Percentiles rank a stretch among this genome's conserved stretches.
phyloP scores from a whole-genome alignment of 2,888 invertebrate species.

The Lissonota sp. region DNA sequence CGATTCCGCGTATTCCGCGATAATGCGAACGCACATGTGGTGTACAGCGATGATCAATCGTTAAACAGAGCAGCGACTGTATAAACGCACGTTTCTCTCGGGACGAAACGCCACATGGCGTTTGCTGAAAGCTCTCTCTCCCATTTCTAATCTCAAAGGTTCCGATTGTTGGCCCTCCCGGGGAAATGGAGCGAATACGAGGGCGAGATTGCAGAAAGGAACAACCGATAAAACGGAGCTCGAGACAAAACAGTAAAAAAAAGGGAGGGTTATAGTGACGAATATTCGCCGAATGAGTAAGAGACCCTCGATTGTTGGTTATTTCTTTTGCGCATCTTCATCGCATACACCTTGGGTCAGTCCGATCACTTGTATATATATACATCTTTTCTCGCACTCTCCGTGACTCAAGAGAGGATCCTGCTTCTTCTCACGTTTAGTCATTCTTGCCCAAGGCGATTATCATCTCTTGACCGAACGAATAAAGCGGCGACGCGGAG shows the following conservation, averaged over 20 bases:
- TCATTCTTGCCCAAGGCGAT: slow-evolving; percentile 71
- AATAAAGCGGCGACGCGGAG: slow-evolving; percentile 51
- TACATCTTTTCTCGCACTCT: neutral
- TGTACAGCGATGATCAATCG: slow-evolving; percentile 7
- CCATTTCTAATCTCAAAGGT: slow-evolving; percentile 29
- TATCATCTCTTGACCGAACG: slow-evolving; percentile 63
- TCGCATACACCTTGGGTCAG: slow-evolving; percentile 20
- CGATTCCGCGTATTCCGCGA: slow-evolving; percentile 35
- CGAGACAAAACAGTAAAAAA: too few relatives aligned
- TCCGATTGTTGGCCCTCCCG: slow-evolving; percentile 29
- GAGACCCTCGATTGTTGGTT: slow-evolving; percentile 20
- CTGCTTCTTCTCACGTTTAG: slow-evolving; percentile 72
- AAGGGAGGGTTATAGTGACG: neutral
- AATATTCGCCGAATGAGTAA: neutral
- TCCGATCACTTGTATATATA: neutral
- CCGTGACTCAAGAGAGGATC: slow-evolving; percentile 65
- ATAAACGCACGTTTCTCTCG: neutral
- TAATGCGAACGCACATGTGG: slow-evolving; percentile 1
- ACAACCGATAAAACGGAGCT: too few relatives aligned
- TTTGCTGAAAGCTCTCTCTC: slow-evolving; percentile 11
- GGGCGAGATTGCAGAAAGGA: too few relatives aligned
- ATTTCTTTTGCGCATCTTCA: slow-evolving; percentile 25
- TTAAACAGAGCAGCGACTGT: neutral
- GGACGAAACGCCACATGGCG: neutral
- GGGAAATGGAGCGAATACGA: slow-evolving; percentile 4